Evolutionary conservation across 1,140 invertebrate genomes (phyloP), one percentile per base, ranked within the genome.

Genomic region (Thaumatotibia leucotreta): DNA sequence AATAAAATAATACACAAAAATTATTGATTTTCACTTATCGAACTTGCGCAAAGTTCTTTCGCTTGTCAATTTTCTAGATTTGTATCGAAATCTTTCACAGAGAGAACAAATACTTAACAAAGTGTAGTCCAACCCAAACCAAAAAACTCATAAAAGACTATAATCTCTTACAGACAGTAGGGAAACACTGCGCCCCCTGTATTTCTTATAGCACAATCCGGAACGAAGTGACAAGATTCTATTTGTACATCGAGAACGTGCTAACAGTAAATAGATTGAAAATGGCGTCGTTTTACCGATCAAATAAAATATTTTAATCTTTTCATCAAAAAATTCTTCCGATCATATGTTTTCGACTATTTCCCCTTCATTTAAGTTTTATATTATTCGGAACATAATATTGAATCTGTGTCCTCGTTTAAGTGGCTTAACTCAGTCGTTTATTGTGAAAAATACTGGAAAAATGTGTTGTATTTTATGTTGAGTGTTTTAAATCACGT

Each of bases 271-370:
- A 85, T 83, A 85, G 77, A 85, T 87, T 84, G 85, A 89, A 88
- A 86, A 89, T 89, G 87, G 87, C 87, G 85, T 89, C 84, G 83
- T 83, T 86, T 84, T 80, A 83, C 82, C 87, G 83, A 86, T 82
- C 81, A 83, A 79, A 86, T 83, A 81, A 82, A 84, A 54, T 54
- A 54, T 54, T 54, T 54, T 54, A 54, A 54, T 54, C 50, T 54
- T 54, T 54, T 54, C 23, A 50, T 78, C 73, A 77, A 78, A 80
- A 73, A 82, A 79, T 54, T 54, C 50, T 54, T 24, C 50, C 14
- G n/a, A 54, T 54, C 50, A 24, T 54, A 54, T 54, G 23, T 54
- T 54, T 54, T 54, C 9, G 10, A 54, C 50, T 54, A 54, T 24
- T 24, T n/a, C 50, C n/a, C 50, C 27, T 23, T 24, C 23, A 24